These are phyloP conservation scores for Astur gentilis DNA, from an alignment of 2,113 vertebrate species.

Conservation along the genomic window DNA sequence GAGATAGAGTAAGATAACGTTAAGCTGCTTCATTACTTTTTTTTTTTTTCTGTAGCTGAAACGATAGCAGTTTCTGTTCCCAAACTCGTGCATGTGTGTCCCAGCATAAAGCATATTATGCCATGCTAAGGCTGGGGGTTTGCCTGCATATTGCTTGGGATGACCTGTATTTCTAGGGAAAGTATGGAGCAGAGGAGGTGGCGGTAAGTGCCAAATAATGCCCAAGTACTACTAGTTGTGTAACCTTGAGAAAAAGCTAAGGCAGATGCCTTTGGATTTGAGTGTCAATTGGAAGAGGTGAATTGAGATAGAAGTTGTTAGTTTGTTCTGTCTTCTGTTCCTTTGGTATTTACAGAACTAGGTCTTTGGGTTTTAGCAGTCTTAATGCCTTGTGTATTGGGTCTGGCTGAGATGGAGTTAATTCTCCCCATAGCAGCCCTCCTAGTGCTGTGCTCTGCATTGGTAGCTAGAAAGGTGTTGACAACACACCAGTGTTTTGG, in stretches of 20 bases:
- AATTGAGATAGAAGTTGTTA: neutral
- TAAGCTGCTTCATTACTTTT: neutral
- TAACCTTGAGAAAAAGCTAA: neutral
- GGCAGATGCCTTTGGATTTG: neutral
- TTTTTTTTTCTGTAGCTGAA: neutral
- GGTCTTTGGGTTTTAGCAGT: neutral
- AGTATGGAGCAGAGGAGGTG: neutral
- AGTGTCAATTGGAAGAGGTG: neutral
- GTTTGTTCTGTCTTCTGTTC: neutral
- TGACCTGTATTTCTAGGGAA: neutral
- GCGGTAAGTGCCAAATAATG: neutral
- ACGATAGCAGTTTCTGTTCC: neutral
- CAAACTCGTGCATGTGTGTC: accelerated
- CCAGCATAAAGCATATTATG: neutral
- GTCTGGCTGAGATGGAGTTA: too few relatives aligned
- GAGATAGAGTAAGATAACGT: neutral
- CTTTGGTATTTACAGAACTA: neutral
- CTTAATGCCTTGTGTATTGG: neutral
- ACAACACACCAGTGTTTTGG: too few relatives aligned
- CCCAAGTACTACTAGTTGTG: neutral
- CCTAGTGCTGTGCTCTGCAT: too few relatives aligned
- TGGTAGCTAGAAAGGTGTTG: too few relatives aligned
- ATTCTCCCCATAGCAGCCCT: too few relatives aligned
- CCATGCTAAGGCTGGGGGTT: accelerated
- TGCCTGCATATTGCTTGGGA: neutral